phyloP scores from a whole-genome alignment of 2,888 invertebrate species.

The Cerastis rubricosa region DNA sequence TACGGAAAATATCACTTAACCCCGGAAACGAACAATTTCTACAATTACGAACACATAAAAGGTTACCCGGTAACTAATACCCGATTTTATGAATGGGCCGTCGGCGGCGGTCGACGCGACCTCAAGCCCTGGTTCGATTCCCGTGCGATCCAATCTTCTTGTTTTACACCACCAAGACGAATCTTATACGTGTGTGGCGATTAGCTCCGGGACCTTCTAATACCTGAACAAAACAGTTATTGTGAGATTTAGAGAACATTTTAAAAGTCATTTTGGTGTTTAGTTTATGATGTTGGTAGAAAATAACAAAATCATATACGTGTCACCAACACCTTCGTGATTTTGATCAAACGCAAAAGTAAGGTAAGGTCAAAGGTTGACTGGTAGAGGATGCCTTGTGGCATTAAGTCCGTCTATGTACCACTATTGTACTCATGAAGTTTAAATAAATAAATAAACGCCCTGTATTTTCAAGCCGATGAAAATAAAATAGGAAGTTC shows the following conservation, averaged over 20 bases:
- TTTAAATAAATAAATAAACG: too few relatives aligned
- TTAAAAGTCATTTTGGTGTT: constrained; percentile 55
- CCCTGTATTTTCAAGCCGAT: too few relatives aligned
- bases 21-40: constrained; percentile 48
- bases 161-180: constrained; percentile 73
- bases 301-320: too few relatives aligned
- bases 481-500: too few relatives aligned
- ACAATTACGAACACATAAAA: constrained; percentile 49
- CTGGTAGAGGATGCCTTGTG: too few relatives aligned
- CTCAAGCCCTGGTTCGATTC: constrained; percentile 52
- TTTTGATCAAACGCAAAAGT: too few relatives aligned
- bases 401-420: too few relatives aligned
- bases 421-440: too few relatives aligned
- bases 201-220: constrained; percentile 67
- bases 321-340: too few relatives aligned
- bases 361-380: too few relatives aligned
- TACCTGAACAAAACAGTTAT: constrained; percentile 58
- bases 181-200: constrained; percentile 73
- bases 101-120: constrained; percentile 42
- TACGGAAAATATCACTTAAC: constrained; percentile 18
- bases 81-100: constrained; percentile 56
- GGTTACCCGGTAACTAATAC: constrained; percentile 43
- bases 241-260: constrained; percentile 52
- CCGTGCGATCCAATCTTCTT: constrained; percentile 54
- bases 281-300: constrained; percentile 51